These are phyloP conservation scores for Labeo calbasu DNA, from an alignment of 2,797 vertebrate species.

Conservation along the genomic window DNA sequence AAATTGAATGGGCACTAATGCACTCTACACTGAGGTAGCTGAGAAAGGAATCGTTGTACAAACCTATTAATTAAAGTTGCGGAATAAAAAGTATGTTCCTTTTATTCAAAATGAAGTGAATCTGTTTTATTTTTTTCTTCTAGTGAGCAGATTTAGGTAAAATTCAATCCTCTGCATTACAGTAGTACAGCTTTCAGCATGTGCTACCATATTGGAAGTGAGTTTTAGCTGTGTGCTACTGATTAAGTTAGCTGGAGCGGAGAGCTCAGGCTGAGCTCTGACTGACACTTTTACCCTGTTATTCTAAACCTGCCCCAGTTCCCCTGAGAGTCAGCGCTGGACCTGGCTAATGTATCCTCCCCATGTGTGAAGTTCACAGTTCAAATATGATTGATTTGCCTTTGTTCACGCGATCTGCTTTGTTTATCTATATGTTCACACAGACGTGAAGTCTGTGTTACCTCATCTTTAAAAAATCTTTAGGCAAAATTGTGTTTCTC, in stretches of 20 bases:
- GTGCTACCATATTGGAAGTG: conserved; percentile 19
- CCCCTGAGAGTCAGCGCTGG: conserved; percentile 49
- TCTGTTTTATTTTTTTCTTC: conserved; percentile 1
- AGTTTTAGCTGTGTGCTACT: conserved; percentile 52
- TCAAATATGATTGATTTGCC: conserved; percentile 52
- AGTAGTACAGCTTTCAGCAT: conserved; percentile 33
- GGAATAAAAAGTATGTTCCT: background rate
- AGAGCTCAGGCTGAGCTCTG: conserved; percentile 33
- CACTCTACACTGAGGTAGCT: background rate
- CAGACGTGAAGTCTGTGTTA: conserved; percentile 40
- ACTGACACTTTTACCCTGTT: conserved; percentile 56
- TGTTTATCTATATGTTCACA: conserved; percentile 49
- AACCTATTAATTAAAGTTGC: background rate
- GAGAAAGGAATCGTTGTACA: background rate
- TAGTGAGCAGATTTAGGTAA: conserved; percentile 17
- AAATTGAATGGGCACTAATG: background rate
- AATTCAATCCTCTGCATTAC: conserved; percentile 24
- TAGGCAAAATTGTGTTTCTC: conserved; percentile 26
- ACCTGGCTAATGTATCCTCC: conserved; percentile 55
- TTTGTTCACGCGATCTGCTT: conserved; percentile 48
- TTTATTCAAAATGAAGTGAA: background rate
- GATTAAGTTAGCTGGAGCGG: conserved; percentile 55
- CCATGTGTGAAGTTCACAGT: conserved; percentile 49
- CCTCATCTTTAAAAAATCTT: conserved; percentile 49
- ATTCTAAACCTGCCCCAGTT: conserved; percentile 54